Percentiles rank a stretch among this genome's conserved stretches.
Evolutionary conservation across 2,113 vertebrate species (phyloP).

Genomic region (Struthidea cinerea): DNA sequence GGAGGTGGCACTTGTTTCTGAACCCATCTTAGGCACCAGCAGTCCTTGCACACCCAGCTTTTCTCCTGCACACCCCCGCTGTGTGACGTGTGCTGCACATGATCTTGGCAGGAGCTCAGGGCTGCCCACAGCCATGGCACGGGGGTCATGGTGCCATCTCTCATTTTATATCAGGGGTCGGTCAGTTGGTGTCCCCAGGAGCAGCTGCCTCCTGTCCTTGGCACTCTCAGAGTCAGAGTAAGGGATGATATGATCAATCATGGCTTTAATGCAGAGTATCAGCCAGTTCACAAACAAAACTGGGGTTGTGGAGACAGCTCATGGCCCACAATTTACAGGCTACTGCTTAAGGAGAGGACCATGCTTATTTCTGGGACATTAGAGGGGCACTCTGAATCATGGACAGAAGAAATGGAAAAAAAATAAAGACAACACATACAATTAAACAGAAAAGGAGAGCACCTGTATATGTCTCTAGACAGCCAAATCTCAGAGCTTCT

Average conservation of each 20-base stretch:
- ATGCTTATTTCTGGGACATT: background rate
- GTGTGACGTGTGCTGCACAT: fast-evolving
- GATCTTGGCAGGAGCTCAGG: fast-evolving
- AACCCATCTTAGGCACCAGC: background rate
- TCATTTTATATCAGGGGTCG: fast-evolving
- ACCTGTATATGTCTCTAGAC: background rate
- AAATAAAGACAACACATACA: background rate
- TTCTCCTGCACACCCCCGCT: background rate
- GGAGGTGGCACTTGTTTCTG: background rate
- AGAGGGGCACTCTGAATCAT: background rate
- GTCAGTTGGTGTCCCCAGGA: background rate
- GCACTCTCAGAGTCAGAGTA: background rate
- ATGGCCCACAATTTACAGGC: background rate
- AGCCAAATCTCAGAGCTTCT: background rate
- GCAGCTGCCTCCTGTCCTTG: background rate
- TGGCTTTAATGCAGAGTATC: background rate
- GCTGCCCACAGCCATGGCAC: fast-evolving
- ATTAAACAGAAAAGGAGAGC: background rate
- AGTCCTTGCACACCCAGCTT: fast-evolving
- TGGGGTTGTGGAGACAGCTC: background rate
- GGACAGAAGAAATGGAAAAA: background rate
- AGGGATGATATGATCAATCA: background rate
- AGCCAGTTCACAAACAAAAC: background rate
- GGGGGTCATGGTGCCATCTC: background rate
- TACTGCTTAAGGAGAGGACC: background rate